phyloP scores from a whole-genome alignment of 2,113 vertebrate genomes.

The Corythornis cristatus region DNA sequence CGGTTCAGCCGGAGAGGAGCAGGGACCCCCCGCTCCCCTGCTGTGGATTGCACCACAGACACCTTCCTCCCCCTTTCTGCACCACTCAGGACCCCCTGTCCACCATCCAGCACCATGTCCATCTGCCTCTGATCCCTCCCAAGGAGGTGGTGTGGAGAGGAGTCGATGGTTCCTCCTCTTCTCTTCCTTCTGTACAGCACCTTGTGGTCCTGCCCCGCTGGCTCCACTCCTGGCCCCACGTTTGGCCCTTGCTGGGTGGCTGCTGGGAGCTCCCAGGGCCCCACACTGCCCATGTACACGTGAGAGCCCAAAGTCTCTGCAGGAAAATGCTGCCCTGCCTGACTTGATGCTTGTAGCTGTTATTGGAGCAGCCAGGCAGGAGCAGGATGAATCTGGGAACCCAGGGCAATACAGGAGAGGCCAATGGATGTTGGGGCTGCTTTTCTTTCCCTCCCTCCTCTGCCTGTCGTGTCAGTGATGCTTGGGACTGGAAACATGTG shows the following conservation, averaged over 20 bases:
- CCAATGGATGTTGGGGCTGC: rapidly evolving
- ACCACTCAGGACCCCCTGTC: rapidly evolving
- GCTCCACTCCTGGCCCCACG: rapidly evolving
- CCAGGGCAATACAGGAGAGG: background rate
- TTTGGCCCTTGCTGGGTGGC: rapidly evolving
- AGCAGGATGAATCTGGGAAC: background rate
- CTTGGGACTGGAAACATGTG: background rate
- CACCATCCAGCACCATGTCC: background rate
- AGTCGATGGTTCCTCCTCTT: background rate
- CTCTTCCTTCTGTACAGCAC: background rate
- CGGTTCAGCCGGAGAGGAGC: background rate
- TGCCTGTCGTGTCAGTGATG: background rate
- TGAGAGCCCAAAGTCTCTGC: background rate
- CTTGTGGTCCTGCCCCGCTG: background rate
- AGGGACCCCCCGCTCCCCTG: background rate
- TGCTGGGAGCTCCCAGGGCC: background rate
- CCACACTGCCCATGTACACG: rapidly evolving
- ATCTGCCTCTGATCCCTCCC: rapidly evolving
- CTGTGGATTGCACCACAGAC: background rate
- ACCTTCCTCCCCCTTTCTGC: rapidly evolving
- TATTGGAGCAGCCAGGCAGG: background rate
- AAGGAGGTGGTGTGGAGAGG: rapidly evolving
- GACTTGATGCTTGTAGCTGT: background rate
- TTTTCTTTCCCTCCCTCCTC: background rate
- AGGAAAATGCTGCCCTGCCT: background rate